Conservation (phyloP, 2,797 vertebrate genomes). For the Enteromius mattozi region DNA sequence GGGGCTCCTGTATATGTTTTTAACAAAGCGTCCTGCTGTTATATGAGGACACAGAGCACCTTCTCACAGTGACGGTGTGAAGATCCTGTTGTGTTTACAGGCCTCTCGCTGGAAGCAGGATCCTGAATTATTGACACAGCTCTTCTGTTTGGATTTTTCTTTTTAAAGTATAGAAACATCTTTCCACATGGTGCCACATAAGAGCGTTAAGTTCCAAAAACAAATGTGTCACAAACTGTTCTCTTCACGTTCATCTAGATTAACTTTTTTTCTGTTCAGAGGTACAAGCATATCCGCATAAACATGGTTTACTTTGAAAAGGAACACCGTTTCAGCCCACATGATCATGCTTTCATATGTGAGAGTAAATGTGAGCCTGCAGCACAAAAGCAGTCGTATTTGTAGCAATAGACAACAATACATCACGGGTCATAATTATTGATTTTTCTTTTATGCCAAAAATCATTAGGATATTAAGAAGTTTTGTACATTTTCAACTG, state of each 20-base stretch:
- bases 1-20: neutral
- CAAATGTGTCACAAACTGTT: neutral
- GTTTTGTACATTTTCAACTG: too few relatives aligned
- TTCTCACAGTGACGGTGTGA: neutral
- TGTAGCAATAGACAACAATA: too few relatives aligned
- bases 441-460: too few relatives aligned
- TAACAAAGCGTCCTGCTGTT: neutral
- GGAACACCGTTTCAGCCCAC: neutral
- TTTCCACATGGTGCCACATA: neutral
- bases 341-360: neutral
- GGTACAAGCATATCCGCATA: neutral
- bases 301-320: neutral
- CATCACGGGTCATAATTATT: too few relatives aligned
- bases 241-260: neutral
- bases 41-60: neutral
- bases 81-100: conserved; percentile 32
- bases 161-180: conserved; percentile 10
- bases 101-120: neutral
- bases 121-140: conserved; percentile 35
- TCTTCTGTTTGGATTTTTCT: neutral
- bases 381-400: too few relatives aligned
- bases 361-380: neutral
- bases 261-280: neutral
- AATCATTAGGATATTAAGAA: too few relatives aligned
- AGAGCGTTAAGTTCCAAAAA: neutral